phyloP scores from a whole-genome alignment of 2,888 invertebrate species.

The Chymomyza amoena region DNA sequence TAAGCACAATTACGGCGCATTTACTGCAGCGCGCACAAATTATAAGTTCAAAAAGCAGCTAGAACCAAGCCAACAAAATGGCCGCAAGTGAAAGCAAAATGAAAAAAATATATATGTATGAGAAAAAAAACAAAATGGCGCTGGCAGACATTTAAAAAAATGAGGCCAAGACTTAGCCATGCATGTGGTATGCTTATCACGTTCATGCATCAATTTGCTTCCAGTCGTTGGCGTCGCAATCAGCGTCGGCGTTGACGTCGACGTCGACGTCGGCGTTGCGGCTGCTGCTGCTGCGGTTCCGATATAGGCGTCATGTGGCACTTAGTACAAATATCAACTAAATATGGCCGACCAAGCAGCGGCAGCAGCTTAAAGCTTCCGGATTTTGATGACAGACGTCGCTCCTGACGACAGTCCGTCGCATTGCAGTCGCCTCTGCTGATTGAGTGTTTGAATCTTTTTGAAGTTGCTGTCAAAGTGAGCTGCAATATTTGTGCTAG shows the following conservation, averaged over 20 bases:
- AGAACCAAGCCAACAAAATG: not conserved
- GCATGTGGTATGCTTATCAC: conserved; percentile 14
- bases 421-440: not conserved
- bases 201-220: conserved; percentile 12
- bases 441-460: not conserved
- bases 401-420: not conserved
- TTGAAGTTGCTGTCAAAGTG: not conserved
- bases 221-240: conserved; percentile 9
- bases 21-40: conserved; percentile 5
- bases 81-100: conserved; percentile 1
- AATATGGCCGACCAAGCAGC: not conserved
- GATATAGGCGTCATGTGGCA: not conserved
- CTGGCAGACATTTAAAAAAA: not conserved
- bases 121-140: not conserved
- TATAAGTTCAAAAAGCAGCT: conserved; percentile 3
- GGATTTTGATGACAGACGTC: not conserved
- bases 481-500: not conserved
- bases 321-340: no score
- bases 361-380: not conserved
- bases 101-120: not conserved
- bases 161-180: not conserved
- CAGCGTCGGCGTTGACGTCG: conserved; percentile 9
- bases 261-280: not conserved
- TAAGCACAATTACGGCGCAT: conserved; percentile 21
- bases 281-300: not conserved